Evolutionary conservation across 2,888 invertebrate genomes (phyloP).

Genomic region (Leptinotarsa haldemani): DNA sequence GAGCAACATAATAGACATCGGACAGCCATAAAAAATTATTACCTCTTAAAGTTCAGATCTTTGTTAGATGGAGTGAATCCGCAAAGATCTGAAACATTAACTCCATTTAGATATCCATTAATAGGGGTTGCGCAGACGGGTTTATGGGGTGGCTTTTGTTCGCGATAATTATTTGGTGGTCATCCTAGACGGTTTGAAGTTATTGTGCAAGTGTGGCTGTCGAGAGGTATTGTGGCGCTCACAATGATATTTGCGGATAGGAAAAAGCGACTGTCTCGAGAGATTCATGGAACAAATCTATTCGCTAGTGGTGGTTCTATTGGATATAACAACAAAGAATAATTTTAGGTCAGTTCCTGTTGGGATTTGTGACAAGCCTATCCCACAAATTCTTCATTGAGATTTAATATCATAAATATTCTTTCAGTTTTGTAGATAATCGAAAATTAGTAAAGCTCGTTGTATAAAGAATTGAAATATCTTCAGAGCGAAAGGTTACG

Average conservation of each 20-base stretch:
- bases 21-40: constrained; percentile 39
- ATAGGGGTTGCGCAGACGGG: constrained; percentile 24
- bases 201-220: not conserved
- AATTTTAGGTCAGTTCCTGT: not conserved
- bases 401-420: not conserved
- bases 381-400: not conserved
- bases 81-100: constrained; percentile 60
- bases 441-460: no score
- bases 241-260: not conserved
- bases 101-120: constrained; percentile 43
- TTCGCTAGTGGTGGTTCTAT: not conserved
- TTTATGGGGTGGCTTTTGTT: constrained; percentile 6
- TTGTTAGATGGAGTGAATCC: constrained; percentile 49
- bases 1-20: constrained; percentile 33
- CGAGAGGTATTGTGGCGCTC: not conserved
- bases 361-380: not conserved
- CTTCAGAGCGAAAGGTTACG: no score
- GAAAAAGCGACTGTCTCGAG: not conserved
- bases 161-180: constrained; percentile 6
- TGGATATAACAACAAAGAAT: not conserved
- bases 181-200: not conserved
- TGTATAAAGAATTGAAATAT: no score
- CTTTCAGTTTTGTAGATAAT: no score
- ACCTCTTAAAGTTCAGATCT: constrained; percentile 19
- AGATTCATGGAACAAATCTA: not conserved